Base-by-base conservation (phyloP, 2,797 vertebrate species). In the Macropodus opercularis region DNA sequence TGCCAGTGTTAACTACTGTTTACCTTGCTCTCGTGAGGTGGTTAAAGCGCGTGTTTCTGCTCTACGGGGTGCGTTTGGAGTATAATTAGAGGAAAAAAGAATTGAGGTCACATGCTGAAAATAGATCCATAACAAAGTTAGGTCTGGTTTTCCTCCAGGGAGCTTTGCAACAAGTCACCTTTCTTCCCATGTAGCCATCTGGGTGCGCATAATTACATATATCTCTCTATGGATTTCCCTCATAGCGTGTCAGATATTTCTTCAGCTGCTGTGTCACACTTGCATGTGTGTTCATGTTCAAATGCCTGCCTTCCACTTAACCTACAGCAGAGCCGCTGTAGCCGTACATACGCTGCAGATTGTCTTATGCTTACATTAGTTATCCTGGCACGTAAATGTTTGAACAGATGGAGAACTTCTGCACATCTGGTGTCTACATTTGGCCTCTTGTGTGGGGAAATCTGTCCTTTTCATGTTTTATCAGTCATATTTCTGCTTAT, bases 41-140 rank as follows among this genome's bases (percentile, higher is more conserved):
- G 36, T 68, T 69, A 42, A 76, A 63, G 34, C 48, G 51, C 38
- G 44, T 72, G 58, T 74, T 69, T 80, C 29, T 61, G 21, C 52
- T 63, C 44, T 34, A 38, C 61, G 47, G 23, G 40, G 11, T 46
- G 61, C 17, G 8, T 58, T 57, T 51, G 29, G 54, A 41, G 59
- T 65, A 40, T 77, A 83, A 87, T 86, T 84, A 78, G 7, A 10
- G 10, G 35, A 85, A 86, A 88, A 77, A 85, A 72, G 48, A 74
- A 89, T 83, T 48, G 80, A 74, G 83, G 85, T 88, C 72, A 85
- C 22, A 60, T 73, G 41, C n/a, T 36, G 35, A 36, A 36, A 36
- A 36, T 36, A 36, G 15, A 36, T 43, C 41, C 21, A 17, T 39
- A 60, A 44, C 17, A 57, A 8, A 13, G 38, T 24, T 31, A 0